Percentiles rank a stretch among this genome's conserved stretches.
phyloP scores from a whole-genome alignment of 2,797 vertebrate genomes.

The Ispidina lecontei region DNA sequence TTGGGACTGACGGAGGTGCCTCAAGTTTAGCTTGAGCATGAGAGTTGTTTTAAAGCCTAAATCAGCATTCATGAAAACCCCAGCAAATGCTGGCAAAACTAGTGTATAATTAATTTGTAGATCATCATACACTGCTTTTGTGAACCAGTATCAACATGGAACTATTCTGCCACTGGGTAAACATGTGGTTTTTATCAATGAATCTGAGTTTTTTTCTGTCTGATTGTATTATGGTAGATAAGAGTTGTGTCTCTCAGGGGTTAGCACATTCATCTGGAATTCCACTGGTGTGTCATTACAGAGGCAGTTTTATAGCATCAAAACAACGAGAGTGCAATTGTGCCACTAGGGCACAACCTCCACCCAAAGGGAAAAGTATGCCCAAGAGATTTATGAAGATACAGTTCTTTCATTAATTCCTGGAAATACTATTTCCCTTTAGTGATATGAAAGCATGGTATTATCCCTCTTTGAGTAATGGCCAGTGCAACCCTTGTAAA shows the following conservation, averaged over 20 bases:
- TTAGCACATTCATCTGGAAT: neutral
- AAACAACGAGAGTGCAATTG: neutral
- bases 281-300: neutral
- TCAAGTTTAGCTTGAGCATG: neutral
- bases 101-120: slow-evolving; percentile 31
- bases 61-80: slow-evolving; percentile 7
- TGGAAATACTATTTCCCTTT: neutral
- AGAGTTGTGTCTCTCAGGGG: neutral
- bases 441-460: neutral
- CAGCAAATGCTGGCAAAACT: neutral
- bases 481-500: neutral
- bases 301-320: neutral
- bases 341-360: neutral
- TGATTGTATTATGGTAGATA: neutral
- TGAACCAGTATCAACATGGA: neutral
- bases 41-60: slow-evolving; percentile 5
- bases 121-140: neutral
- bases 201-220: neutral
- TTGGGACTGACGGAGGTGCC: neutral
- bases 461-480: neutral
- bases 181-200: slow-evolving; percentile 28
- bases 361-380: neutral
- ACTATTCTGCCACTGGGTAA: slow-evolving; percentile 19
- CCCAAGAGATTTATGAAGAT: neutral
- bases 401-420: neutral